A percentile compares a stretch with the other conserved stretches of the same genome.
Evolutionary conservation across 53 echinoderm and acorn worm genomes (phyloP).

Genomic region (Paracentrotus lividus): DNA sequence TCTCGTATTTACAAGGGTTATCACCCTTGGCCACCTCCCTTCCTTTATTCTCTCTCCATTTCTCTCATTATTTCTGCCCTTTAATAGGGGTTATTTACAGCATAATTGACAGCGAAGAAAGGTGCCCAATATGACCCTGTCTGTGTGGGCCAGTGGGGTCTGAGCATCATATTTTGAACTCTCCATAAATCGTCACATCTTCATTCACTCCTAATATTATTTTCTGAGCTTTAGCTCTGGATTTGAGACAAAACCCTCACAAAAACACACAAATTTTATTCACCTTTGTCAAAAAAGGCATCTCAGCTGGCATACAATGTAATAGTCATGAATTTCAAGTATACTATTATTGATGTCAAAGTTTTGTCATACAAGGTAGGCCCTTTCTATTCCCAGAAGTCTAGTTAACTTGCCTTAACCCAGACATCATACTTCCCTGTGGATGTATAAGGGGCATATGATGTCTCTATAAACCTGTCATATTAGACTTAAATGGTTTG

Average conservation of each 20-base stretch:
- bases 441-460: not conserved
- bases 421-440: not conserved
- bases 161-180: not conserved
- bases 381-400: not conserved
- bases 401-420: not conserved
- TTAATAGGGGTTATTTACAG: not conserved
- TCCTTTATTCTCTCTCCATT: no score
- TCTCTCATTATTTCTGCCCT: no score
- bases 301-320: not conserved
- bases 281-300: not conserved
- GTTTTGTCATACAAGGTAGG: not conserved
- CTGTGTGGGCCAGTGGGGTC: conserved; percentile 31
- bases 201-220: conserved; percentile 12
- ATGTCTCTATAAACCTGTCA: conserved; percentile 48
- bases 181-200: conserved; percentile 23
- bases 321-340: no score
- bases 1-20: no score
- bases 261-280: not conserved
- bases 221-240: not conserved
- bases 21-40: not conserved
- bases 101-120: conserved; percentile 34
- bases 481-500: no score
- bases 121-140: not conserved
- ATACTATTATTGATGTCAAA: not conserved
- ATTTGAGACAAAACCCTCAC: not conserved